phyloP scores from a whole-genome alignment of 2,113 vertebrate species.

The Notarius lentiginosus region DNA sequence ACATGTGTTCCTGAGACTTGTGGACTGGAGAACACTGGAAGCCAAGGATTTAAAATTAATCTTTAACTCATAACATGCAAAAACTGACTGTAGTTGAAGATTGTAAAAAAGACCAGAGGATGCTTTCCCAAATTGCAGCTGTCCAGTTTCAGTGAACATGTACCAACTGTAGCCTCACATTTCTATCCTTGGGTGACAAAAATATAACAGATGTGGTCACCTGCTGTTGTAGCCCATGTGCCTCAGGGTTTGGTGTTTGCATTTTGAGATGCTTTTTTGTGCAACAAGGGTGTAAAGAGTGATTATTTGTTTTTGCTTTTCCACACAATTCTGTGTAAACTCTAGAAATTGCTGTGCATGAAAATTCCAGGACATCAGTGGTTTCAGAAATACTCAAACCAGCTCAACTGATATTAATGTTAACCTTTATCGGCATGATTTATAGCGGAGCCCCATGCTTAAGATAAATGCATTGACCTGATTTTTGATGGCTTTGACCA shows the following conservation, averaged over 20 bases:
- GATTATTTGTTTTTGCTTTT: neutral
- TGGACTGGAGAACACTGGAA: conserved; percentile 59
- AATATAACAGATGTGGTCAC: neutral
- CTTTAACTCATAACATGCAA: neutral
- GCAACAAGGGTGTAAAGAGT: neutral
- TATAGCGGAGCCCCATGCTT: too few relatives aligned
- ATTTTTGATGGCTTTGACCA: too few relatives aligned
- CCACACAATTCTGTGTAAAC: neutral
- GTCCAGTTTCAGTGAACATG: neutral
- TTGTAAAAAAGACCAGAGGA: neutral
- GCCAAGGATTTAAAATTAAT: conserved; percentile 9
- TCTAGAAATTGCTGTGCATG: neutral
- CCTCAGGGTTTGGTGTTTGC: neutral
- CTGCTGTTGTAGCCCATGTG: neutral
- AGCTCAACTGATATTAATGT: neutral
- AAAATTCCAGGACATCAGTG: neutral
- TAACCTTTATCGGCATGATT: neutral
- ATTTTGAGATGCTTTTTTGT: neutral
- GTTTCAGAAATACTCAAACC: neutral
- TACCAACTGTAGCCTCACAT: neutral
- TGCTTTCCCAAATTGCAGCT: neutral
- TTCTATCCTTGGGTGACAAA: neutral
- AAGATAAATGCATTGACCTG: too few relatives aligned
- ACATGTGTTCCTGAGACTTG: conserved; percentile 37
- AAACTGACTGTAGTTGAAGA: neutral